phyloP scores from a whole-genome alignment of 2,113 vertebrate genomes.

The Athene noctua region DNA sequence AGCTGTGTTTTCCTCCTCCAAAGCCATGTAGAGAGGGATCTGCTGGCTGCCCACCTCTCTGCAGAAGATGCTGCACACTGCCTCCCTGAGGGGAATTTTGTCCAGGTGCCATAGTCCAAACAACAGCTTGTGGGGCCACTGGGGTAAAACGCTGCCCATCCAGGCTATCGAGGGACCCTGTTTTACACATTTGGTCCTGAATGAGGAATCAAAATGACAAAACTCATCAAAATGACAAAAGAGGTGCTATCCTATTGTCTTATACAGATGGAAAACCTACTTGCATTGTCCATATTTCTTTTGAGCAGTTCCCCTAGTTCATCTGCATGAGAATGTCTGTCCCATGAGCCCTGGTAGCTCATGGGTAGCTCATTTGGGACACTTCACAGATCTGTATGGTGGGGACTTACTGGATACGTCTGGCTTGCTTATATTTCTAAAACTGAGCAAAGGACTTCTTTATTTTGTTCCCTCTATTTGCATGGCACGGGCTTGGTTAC shows the following conservation, averaged over 20 bases:
- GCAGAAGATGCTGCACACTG: neutral
- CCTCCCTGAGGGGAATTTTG: neutral
- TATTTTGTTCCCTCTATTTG: neutral
- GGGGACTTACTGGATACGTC: neutral
- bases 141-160: neutral
- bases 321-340: neutral
- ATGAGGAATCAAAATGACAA: neutral
- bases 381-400: neutral
- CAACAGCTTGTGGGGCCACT: neutral
- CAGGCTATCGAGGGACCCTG: neutral
- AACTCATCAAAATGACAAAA: constrained; percentile 9
- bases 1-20: neutral
- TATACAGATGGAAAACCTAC: neutral
- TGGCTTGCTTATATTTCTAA: neutral
- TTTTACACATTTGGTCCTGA: neutral
- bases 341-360: neutral
- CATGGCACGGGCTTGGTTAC: neutral
- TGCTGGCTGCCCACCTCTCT: neutral
- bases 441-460: neutral
- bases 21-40: fast-evolving
- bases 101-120: neutral
- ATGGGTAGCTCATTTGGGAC: neutral
- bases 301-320: neutral
- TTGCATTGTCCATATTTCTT: neutral
- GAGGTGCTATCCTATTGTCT: neutral